Percentiles rank a stretch among this genome's conserved stretches.
Evolutionary conservation across 2,113 vertebrate genomes (phyloP).

Genomic region (Cryptotis parvus): DNA sequence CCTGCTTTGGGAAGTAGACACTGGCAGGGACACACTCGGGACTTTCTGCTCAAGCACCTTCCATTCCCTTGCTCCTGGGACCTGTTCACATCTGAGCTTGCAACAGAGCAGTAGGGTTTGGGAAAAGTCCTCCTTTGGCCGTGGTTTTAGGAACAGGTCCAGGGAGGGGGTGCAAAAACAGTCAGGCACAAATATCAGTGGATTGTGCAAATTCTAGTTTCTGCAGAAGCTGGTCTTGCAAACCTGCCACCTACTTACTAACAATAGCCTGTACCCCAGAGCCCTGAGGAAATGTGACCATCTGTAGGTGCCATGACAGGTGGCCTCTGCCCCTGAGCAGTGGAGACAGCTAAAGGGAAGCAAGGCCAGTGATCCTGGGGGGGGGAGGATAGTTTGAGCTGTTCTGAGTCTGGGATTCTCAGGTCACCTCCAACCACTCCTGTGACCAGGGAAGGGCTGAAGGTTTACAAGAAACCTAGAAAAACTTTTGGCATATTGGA

Average conservation of each 20-base stretch:
- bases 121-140: background rate
- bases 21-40: background rate
- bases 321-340: background rate
- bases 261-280: background rate
- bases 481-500: slow-evolving; percentile 33
- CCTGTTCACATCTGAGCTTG: background rate
- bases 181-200: background rate
- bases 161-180: background rate
- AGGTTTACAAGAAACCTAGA: background rate
- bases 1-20: slow-evolving; percentile 13
- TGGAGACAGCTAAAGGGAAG: background rate
- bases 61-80: background rate
- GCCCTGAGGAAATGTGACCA: background rate
- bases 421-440: background rate
- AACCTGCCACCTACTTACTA: background rate
- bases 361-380: background rate
- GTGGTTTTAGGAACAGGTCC: slow-evolving; percentile 1
- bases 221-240: background rate
- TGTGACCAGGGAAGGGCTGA: background rate
- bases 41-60: background rate
- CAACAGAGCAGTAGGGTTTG: too few relatives aligned
- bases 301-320: background rate
- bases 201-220: slow-evolving; percentile 6
- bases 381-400: background rate
- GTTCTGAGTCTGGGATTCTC: background rate